Evolutionary conservation across 2,888 invertebrate genomes (phyloP), one percentile per base, ranked within the genome.

Genomic region (Sisyra terminalis): DNA sequence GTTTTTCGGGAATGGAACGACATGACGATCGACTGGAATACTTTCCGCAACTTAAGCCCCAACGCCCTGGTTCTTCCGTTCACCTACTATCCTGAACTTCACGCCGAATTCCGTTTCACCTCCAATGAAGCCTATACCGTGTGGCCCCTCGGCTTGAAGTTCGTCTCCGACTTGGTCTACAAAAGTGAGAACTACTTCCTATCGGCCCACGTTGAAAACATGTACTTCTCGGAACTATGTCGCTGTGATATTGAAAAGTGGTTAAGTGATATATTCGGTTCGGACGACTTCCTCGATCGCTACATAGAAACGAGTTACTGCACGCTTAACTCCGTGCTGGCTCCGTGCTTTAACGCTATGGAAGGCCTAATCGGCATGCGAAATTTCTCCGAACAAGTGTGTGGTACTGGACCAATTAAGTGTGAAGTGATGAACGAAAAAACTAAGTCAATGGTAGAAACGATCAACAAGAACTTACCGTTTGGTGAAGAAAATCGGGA

Each of bases 1-100:
- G 66, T 67, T 16, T 58, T 84, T n/a, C 66, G 70, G 30, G 70
- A 73, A 7, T 80, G 78, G 74, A 78, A 74, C 53, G 68, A 63
- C 50, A 63, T 82, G 18, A 57, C 60, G 38, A 69, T 83, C 51
- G 71, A 74, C 49, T 65, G 71, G 51, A 83, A 81, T 55, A 67
- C 71, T 8, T 80, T 84, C 54, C 66, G 70, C 40, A 62, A 64
- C 34, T 57, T 81, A 15, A 67, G 64, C 57, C 51, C 63, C 50
- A 53, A 66, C 52, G 53, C 62, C 14, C 55, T 62, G 10, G 58
- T 57, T 3, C 52, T 61, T 1, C 56, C 60, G 2, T 53, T 53
- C 13, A 57, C 50, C 42, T 43, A 49, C 11, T 53, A 55, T 36
- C 18, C 49, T 13, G 55, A 51, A 42, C 50, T 48, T 9, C 47